Base-by-base conservation (phyloP, 2,113 vertebrate species). In the Calidris pygmaea region DNA sequence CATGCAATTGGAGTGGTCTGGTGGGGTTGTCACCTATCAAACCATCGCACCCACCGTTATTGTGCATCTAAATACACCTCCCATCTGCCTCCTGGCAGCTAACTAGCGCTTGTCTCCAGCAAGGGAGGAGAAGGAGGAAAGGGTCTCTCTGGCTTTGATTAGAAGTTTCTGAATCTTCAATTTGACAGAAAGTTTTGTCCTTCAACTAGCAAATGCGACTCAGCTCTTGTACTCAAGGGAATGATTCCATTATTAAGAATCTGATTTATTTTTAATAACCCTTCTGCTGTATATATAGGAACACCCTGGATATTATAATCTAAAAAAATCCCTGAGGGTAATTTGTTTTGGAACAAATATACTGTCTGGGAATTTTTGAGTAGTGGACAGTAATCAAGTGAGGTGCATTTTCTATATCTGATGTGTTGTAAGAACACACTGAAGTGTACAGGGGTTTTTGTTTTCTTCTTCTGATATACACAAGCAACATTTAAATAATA, bases 181-280 rank as follows among this genome's bases (percentile, higher is more conserved):
- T 70, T 72, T 52, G n/a, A 81, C 37, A 84, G 60, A 76, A 93
- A 82, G 52, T 81, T 95, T 85, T 62, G 68, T 71, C 68, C 56
- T 88, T 84, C 72, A 84, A 43, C 12, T 39, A 9, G 48, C 35
- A 91, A 95, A 89, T 85, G 50, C 26, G 35, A 37, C 71, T 81
- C 6, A 2, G 34, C 43, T 86, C 56, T 52, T 63, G 34, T 62
- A 63, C 21, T 89, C 58, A 78, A 78, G n/a, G 35, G 60, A 89
- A 35, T 53, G 39, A 78, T 82, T 74, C 41, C 30, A 47, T 85
- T 92, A 76, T 89, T 93, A 89, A 95, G 86, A 87, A 89, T 26
- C 53, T 85, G 70, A 73, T 87, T 95, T 96, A 92, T 92, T 95
- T 96, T 96, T 85, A 96, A 90, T 95, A 83, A 86, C 52, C 10